Percentiles rank a stretch among this genome's conserved stretches.
phyloP scores from a whole-genome alignment of 2,888 invertebrate species.

The Pristionchus arcanus region DNA sequence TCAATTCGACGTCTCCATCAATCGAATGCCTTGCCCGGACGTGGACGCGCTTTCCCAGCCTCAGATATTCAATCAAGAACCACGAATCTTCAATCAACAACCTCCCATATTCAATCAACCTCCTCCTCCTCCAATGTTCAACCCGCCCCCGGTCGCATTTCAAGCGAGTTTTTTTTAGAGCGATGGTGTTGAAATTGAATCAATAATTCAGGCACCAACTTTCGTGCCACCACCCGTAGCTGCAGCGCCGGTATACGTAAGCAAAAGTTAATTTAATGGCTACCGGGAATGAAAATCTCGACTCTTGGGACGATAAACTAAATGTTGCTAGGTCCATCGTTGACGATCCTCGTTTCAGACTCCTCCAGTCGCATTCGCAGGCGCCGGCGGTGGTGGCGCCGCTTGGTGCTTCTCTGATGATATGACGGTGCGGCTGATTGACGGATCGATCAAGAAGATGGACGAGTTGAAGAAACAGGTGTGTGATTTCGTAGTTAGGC shows the following conservation, averaged over 20 bases:
- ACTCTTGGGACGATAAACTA: too few relatives aligned
- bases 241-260: background rate
- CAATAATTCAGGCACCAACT: background rate
- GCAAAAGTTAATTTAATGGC: background rate
- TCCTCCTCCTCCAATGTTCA: background rate
- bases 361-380: background rate
- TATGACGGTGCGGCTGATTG: conserved; percentile 63
- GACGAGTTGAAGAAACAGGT: conserved; percentile 73
- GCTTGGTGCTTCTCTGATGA: conserved; percentile 75
- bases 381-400: conserved; percentile 56
- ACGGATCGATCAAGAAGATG: conserved; percentile 71
- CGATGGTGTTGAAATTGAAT: background rate
- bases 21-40: conserved; percentile 74
- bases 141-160: background rate
- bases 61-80: background rate
- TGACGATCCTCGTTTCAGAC: background rate
- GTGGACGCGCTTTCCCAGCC: conserved; percentile 56
- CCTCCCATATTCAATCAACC: too few relatives aligned
- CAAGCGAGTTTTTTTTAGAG: background rate
- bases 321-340: too few relatives aligned
- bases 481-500: conserved; percentile 62
- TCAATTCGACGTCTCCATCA: conserved; percentile 73
- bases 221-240: background rate
- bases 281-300: too few relatives aligned
- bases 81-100: background rate